Conservation (phyloP, 2,888 invertebrate species). For the Koerneria pararmatus region DNA sequence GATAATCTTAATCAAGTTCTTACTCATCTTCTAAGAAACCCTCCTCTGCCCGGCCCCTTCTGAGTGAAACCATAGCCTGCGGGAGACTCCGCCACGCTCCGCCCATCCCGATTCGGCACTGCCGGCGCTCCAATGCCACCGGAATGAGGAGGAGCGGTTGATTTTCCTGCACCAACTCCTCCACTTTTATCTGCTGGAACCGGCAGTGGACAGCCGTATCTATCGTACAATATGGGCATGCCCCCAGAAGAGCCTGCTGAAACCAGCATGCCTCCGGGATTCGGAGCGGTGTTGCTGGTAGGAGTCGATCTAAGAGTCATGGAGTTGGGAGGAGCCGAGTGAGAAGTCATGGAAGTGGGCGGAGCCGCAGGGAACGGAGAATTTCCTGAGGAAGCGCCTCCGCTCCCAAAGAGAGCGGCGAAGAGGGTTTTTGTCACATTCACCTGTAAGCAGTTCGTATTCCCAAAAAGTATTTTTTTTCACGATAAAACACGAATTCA, state of each 20-base stretch:
- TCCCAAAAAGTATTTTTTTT: too few species aligned
- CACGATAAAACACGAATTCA: too few species aligned
- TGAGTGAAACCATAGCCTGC: too few species aligned
- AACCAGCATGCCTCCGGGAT: neutral
- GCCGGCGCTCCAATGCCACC: too few species aligned
- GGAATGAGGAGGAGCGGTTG: too few species aligned
- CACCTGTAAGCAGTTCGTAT: slow-evolving; percentile 16
- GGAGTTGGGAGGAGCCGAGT: slow-evolving; percentile 1
- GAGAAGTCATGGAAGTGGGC: neutral
- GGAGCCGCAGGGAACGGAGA: neutral
- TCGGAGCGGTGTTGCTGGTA: neutral
- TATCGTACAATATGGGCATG: slow-evolving; percentile 17
- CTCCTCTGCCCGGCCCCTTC: too few species aligned
- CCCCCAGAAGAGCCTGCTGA: neutral
- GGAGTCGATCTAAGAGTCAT: neutral
- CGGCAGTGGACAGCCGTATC: slow-evolving; percentile 20
- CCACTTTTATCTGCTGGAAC: too few species aligned
- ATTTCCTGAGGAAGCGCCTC: neutral
- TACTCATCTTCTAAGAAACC: too few species aligned
- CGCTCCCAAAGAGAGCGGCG: slow-evolving; percentile 28
- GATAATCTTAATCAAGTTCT: too few species aligned
- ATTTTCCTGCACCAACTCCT: too few species aligned
- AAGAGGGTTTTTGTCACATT: slow-evolving; percentile 32
- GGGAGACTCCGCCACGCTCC: too few species aligned
- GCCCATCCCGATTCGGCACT: too few species aligned